Percentiles rank a stretch among this genome's conserved stretches.
phyloP scores from a whole-genome alignment of 1,140 invertebrate genomes.

The Drosophila dunni region DNA sequence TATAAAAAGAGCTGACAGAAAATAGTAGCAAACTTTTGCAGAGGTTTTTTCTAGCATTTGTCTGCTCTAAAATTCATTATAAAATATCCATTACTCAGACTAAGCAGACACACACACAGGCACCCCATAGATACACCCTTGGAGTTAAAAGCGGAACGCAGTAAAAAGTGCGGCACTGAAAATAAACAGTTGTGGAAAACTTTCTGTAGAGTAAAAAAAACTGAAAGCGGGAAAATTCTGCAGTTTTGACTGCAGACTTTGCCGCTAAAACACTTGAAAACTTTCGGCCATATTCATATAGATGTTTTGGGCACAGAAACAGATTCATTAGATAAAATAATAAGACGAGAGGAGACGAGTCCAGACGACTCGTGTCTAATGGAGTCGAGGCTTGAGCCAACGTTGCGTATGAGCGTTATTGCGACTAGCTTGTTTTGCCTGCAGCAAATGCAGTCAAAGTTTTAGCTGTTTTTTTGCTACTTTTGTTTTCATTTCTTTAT shows the following conservation, averaged over 20 bases:
- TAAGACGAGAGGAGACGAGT: slow-evolving; percentile 25
- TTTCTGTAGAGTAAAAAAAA: slow-evolving; percentile 40
- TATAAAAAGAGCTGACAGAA: slow-evolving; percentile 23
- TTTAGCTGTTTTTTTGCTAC: slow-evolving; percentile 53
- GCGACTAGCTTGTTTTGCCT: slow-evolving; percentile 20
- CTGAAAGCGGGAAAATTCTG: slow-evolving; percentile 3
- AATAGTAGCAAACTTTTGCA: slow-evolving; percentile 31
- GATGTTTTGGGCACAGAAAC: slow-evolving; percentile 54
- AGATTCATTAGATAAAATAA: slow-evolving; percentile 83
- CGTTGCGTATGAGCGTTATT: slow-evolving; percentile 68
- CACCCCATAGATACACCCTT: too few relatives aligned
- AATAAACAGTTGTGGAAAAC: slow-evolving; percentile 56
- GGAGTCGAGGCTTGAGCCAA: slow-evolving; percentile 26
- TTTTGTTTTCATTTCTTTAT: slow-evolving; percentile 8
- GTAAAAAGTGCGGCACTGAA: slow-evolving; percentile 54
- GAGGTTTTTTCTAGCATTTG: slow-evolving; percentile 35
- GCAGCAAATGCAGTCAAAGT: slow-evolving; percentile 65
- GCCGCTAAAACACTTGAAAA: slow-evolving; percentile 63
- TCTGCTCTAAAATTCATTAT: slow-evolving; percentile 66
- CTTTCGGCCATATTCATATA: slow-evolving; percentile 65
- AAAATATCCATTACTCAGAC: slow-evolving; percentile 74
- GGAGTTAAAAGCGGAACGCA: slow-evolving; percentile 30
- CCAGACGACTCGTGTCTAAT: background rate
- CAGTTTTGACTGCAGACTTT: slow-evolving; percentile 1
- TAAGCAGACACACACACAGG: slow-evolving; percentile 21